These are phyloP conservation scores for Rutilus rutilus DNA, from an alignment of 2,113 vertebrate genomes.

Conservation along the genomic window DNA sequence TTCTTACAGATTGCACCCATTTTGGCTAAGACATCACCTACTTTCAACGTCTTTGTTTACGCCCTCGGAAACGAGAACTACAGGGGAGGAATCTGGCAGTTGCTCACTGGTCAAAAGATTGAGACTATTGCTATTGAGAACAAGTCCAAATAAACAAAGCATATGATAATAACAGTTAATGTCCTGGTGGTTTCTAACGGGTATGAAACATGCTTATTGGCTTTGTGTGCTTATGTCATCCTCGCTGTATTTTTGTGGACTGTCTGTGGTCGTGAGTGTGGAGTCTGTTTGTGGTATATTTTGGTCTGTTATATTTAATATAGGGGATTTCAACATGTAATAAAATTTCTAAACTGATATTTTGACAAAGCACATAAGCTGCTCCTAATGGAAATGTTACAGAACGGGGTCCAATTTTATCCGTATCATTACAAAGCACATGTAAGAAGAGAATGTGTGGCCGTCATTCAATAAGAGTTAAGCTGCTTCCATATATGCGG, in stretches of 20 bases:
- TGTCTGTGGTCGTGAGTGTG: not conserved
- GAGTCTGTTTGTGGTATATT: constrained; percentile 13
- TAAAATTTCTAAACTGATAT: constrained; percentile 44
- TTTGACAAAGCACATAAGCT: constrained; percentile 33
- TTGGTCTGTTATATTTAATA: constrained; percentile 5
- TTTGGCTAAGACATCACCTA: constrained; percentile 88
- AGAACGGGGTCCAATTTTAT: not conserved
- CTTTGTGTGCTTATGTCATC: constrained; percentile 35
- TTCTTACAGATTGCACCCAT: constrained; percentile 87
- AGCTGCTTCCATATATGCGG: not conserved
- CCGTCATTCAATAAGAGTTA: constrained; percentile 23
- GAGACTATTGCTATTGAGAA: constrained; percentile 82
- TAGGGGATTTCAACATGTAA: constrained; percentile 51
- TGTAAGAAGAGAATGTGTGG: not conserved
- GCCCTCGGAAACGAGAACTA: constrained; percentile 88
- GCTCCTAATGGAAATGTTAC: constrained; percentile 5
- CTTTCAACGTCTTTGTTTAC: constrained; percentile 86
- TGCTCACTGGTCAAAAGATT: constrained; percentile 86
- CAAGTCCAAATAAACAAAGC: constrained; percentile 84
- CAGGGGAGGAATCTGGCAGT: constrained; percentile 88
- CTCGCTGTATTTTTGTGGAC: not conserved
- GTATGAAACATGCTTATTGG: constrained; percentile 46
- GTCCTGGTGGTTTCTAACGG: constrained; percentile 66
- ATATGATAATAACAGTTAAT: constrained; percentile 59
- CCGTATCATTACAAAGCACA: not conserved